These are phyloP conservation scores for Pseudopodoces humilis DNA, from an alignment of 2,113 vertebrate species.

Conservation along the genomic window DNA sequence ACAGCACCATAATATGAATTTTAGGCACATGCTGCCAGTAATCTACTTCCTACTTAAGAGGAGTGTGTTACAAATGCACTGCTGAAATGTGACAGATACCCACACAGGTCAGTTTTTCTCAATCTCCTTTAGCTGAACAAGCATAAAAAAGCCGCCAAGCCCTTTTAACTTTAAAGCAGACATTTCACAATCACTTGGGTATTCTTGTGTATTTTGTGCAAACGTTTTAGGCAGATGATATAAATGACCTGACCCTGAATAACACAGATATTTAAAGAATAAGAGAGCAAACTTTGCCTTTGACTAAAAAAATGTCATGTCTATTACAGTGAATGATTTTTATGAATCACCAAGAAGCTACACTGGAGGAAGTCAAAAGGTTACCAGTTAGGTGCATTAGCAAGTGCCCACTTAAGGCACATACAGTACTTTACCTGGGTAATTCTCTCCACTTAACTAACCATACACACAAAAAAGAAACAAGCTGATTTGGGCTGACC, in stretches of 20 bases:
- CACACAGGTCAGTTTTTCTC: neutral
- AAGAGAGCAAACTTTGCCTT: neutral
- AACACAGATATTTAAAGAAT: neutral
- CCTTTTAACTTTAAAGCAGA: neutral
- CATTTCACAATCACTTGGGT: neutral
- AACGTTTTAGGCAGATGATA: neutral
- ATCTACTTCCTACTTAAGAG: neutral
- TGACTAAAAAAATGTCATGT: neutral
- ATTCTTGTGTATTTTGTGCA: neutral
- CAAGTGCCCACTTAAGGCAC: neutral
- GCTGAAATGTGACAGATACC: neutral
- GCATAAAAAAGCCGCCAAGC: neutral
- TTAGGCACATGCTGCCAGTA: neutral
- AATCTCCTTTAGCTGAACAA: neutral
- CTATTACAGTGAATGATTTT: neutral
- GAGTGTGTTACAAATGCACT: neutral
- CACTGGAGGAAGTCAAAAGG: neutral
- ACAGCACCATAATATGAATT: neutral
- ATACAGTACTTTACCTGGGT: neutral
- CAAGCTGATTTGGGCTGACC: neutral
- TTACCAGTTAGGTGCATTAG: neutral
- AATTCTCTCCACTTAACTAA: neutral
- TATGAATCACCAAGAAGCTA: neutral
- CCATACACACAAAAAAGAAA: neutral
- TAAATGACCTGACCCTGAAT: neutral